Base-by-base conservation (phyloP, 2,888 invertebrate species). In the Tridacna crocea region DNA sequence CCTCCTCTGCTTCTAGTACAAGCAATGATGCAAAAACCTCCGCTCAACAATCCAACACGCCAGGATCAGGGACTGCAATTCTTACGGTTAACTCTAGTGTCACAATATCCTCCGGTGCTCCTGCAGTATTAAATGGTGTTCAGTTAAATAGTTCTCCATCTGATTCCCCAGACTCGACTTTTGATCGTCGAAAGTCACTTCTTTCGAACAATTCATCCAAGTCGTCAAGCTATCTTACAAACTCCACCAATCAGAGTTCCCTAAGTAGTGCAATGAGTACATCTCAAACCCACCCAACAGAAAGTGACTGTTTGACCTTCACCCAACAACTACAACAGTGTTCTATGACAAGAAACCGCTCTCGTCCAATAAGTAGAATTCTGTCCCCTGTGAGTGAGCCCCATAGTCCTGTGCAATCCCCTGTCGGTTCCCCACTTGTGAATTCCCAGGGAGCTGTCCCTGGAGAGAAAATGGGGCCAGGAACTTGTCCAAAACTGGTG, bases 241-340 rank as follows among this genome's bases (percentile, higher is more conserved):
- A 90, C 58, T 96, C 97, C 0, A 96, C 94, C 58, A 94, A 94
- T 80, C 93, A 93, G 87, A 93, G 93, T 80, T 90, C 90, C 58
- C 70, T 75, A 65, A 87, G 88, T 65, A 85, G 85, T 79, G 82
- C 85, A 26, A 80, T 84, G 66, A 85, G 77, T n/a, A 78, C 79
- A 0, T 81, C 80, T 15, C 83, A 83, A 36, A 83, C 79, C 3
- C 81, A 65, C 63, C 85, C 81, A 27, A 79, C 80, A 11, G 91
- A 90, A 77, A 87, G 89, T 73, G 92, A 91, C 68, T 90, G 92
- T 79, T 72, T 98, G 92, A 98, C 98, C 72, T 98, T 98, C 95
- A 98, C 98, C 3, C 98, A 98, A 94, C 98, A 98, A 95, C 96
- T 98, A 75, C 98, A 98, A 88, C 96, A 97, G 87, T 97, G 97